These are phyloP conservation scores for Porites lutea DNA, from an alignment of 64 coral and sea anemone species.

Conservation along the genomic window DNA sequence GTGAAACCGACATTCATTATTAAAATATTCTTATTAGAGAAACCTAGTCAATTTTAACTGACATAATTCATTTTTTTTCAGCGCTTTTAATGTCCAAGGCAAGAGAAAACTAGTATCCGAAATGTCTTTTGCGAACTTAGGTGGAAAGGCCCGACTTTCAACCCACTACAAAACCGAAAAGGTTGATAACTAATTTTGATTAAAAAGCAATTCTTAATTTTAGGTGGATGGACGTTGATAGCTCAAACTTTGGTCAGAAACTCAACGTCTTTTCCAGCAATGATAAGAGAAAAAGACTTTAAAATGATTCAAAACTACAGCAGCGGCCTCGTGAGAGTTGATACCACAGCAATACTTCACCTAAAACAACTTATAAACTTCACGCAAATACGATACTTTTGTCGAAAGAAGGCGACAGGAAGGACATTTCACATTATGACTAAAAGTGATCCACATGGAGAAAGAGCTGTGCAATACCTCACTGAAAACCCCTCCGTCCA, in stretches of 20 bases:
- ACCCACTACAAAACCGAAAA: neutral
- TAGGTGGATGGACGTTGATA: slow-evolving; percentile 83
- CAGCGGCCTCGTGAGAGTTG: slow-evolving; percentile 49
- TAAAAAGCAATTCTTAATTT: neutral
- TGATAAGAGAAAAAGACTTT: slow-evolving; percentile 44
- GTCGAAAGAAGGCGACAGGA: slow-evolving; percentile 58
- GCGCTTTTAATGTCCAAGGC: too few relatives aligned
- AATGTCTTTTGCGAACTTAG: too few relatives aligned
- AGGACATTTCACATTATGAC: slow-evolving; percentile 84
- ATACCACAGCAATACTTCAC: slow-evolving; percentile 5
- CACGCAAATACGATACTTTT: slow-evolving; percentile 60
- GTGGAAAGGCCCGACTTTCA: neutral
- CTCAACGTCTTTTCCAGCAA: neutral
- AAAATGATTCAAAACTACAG: slow-evolving; percentile 53
- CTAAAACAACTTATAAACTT: slow-evolving; percentile 61
- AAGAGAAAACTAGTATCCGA: too few relatives aligned
- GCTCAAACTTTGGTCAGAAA: slow-evolving; percentile 50
- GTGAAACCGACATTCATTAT: too few relatives aligned
- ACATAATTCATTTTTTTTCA: too few relatives aligned
- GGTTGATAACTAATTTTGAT: neutral
- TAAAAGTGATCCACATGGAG: slow-evolving; percentile 32
- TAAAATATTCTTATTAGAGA: too few relatives aligned
- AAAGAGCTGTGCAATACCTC: slow-evolving; percentile 34
- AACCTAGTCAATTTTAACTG: too few relatives aligned
- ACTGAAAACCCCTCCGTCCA: slow-evolving; percentile 18